These are phyloP conservation scores for Aplysina aerophoba DNA, from an alignment of 37 sponge, comb jelly and placozoan species.

Conservation along the genomic window DNA sequence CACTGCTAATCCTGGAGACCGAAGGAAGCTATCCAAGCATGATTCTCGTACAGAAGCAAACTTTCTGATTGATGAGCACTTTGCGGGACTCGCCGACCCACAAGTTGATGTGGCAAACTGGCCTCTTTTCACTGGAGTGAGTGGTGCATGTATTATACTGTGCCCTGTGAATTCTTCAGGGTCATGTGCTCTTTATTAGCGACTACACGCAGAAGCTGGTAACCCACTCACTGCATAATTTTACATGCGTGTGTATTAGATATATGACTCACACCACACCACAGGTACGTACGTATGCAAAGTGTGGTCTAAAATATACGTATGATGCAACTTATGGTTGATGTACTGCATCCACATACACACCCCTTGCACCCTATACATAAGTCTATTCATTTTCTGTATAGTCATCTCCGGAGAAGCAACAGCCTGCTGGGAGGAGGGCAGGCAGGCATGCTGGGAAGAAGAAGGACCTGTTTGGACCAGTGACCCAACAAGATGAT, in stretches of 20 bases:
- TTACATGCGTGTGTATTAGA: too few species aligned
- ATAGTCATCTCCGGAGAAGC: conserved; percentile 33
- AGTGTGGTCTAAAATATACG: too few species aligned
- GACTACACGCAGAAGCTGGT: too few species aligned
- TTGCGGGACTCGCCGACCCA: conserved; percentile 15
- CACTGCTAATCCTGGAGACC: neutral
- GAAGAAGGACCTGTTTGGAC: conserved; percentile 22
- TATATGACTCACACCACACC: too few species aligned
- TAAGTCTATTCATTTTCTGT: neutral
- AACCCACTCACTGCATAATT: too few species aligned
- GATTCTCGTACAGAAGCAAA: conserved; percentile 6
- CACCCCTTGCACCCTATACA: too few species aligned
- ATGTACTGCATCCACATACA: too few species aligned
- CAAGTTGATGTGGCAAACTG: conserved; percentile 5
- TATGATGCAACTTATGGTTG: too few species aligned
- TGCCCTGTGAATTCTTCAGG: too few species aligned
- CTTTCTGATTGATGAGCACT: conserved; percentile 15
- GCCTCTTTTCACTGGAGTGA: conserved; percentile 21
- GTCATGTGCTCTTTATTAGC: too few species aligned
- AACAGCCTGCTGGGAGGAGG: conserved; percentile 25
- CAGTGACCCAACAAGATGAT: neutral
- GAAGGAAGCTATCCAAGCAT: neutral
- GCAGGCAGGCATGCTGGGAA: neutral
- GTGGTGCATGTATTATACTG: neutral
- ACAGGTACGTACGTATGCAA: too few species aligned